Evolutionary conservation across 2,888 invertebrate genomes (phyloP).

Genomic region (Petrophora chlorosata): DNA sequence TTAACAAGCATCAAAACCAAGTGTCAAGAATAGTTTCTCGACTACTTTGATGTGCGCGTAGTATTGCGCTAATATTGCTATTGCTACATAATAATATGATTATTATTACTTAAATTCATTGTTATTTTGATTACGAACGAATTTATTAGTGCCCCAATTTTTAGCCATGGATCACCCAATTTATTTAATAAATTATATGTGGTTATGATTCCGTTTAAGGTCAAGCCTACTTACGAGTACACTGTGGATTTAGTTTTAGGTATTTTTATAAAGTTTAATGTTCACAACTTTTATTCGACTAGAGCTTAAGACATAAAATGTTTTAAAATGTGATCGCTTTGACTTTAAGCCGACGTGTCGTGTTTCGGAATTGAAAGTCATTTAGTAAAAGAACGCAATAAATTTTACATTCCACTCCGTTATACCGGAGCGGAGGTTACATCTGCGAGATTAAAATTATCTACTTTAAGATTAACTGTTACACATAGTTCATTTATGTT

Average conservation of each 20-base stretch:
- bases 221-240: neutral
- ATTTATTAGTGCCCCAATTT: conserved; percentile 10
- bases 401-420: conserved; percentile 69
- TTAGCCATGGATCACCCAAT: conserved; percentile 5
- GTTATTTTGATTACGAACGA: conserved; percentile 6
- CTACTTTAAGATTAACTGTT: conserved; percentile 49
- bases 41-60: conserved; percentile 58
- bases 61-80: conserved; percentile 57
- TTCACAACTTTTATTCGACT: conserved; percentile 18
- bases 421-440: conserved; percentile 57
- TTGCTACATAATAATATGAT: conserved; percentile 76
- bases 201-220: neutral
- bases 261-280: conserved; percentile 13
- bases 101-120: conserved; percentile 55
- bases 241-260: neutral
- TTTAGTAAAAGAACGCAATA: conserved; percentile 71
- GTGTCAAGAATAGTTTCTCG: conserved; percentile 66
- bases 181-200: neutral
- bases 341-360: conserved; percentile 46
- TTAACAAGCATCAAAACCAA: conserved; percentile 56
- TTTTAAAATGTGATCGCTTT: conserved; percentile 25
- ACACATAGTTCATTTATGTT: conserved; percentile 14
- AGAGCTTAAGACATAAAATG: conserved; percentile 21
- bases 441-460: conserved; percentile 59
- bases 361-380: conserved; percentile 66